Evolutionary conservation across 2,888 invertebrate species (phyloP).

Genomic region (Mesorhabditis sp.): DNA sequence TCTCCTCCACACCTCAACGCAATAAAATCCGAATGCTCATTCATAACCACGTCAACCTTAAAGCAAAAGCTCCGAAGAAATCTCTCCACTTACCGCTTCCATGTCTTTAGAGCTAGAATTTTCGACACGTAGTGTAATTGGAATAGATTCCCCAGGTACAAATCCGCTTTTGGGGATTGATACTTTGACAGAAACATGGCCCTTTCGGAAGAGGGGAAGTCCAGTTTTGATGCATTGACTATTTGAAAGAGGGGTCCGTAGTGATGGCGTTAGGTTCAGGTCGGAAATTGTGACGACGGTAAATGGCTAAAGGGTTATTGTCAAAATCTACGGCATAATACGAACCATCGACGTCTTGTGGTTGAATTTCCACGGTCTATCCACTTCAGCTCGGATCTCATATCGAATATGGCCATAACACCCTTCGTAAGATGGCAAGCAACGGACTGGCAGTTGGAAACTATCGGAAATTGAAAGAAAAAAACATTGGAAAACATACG

Average conservation of each 20-base stretch:
- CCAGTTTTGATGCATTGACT: neutral
- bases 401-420: conserved; percentile 4
- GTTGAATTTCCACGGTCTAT: conserved; percentile 2
- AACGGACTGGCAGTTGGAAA: neutral
- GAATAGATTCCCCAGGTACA: neutral
- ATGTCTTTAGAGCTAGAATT: neutral
- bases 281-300: conserved; percentile 6
- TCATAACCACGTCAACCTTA: neutral
- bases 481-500: neutral
- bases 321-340: neutral
- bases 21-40: neutral
- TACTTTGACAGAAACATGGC: neutral
- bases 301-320: neutral
- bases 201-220: neutral
- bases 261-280: neutral
- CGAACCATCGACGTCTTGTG: neutral
- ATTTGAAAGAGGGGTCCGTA: neutral
- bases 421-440: neutral
- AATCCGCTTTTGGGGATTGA: neutral
- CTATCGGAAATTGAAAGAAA: neutral
- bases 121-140: neutral
- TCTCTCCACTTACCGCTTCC: conserved; percentile 2
- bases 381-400: neutral
- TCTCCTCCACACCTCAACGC: neutral
- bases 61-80: neutral